Evolutionary conservation across 2,797 vertebrate species (phyloP), one percentile per base, ranked within the genome.

Genomic region (Nyctalus aviator): DNA sequence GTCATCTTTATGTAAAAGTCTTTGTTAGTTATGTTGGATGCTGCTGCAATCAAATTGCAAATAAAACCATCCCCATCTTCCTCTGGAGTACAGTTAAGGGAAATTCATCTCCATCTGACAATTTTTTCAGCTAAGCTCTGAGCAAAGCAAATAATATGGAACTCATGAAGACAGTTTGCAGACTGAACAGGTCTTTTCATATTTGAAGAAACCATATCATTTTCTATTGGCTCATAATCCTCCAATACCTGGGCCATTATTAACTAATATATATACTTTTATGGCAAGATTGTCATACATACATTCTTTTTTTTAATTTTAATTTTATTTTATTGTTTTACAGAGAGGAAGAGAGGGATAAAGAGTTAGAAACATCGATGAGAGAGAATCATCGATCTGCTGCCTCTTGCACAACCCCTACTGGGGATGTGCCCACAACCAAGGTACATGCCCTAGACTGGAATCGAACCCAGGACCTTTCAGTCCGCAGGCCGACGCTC

Each of bases 91-190:
- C 3, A 92, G 69, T 91, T 93, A 86, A 91, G 41, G 66, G 53
- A 84, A 93, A 95, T 84, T 91, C 46, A 82, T 94, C 50, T 48
- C 55, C 41, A 83, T 81, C 57, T 92, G 64, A 93, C 62, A 84
- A 35, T 4, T 78, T 71, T 78, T 88, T 92, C 59, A 90, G 50
- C 50, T 95, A 92, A 92, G 20, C 37, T 88, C 32, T 41, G 50
- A 95, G 46, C 55, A 94, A 93, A 95, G 35, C 37, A 94, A 92
- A 81, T 92, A 91, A 66, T 37, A 53, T 72, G 13, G 82, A 94
- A 92, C 37, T 83, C 73, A 85, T n/a, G 37, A 90, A 88, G 94
- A 76, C 44, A 57, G 37, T 88, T 78, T 93, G 15, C 23, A 82
- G 30, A n/a, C 27, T 41, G 78, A 94, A 71, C 13, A 46, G 78